These are phyloP conservation scores for Erethizon dorsatum DNA, from an alignment of 2,797 vertebrate genomes.

Conservation along the genomic window DNA sequence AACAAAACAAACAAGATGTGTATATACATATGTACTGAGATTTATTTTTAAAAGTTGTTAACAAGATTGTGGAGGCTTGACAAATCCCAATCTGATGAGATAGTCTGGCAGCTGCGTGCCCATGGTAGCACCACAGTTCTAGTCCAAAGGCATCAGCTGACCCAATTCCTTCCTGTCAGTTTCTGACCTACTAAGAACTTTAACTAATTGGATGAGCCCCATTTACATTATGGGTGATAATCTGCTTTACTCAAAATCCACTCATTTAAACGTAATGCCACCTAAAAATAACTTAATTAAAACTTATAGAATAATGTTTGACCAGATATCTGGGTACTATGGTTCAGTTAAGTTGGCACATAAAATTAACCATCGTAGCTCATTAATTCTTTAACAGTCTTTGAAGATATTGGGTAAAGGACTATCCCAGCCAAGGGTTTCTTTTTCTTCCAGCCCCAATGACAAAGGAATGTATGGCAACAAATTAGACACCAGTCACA, in stretches of 20 bases:
- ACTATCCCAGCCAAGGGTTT: neutral
- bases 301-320: neutral
- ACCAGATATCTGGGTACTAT: neutral
- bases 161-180: neutral
- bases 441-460: neutral
- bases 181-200: neutral
- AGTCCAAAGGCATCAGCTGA: neutral
- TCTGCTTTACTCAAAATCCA: neutral
- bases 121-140: neutral
- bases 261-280: neutral
- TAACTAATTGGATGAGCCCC: neutral
- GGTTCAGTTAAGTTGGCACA: neutral
- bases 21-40: neutral
- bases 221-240: neutral
- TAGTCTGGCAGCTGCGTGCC: neutral
- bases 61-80: neutral
- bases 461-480: neutral
- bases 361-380: neutral
- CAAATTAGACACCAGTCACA: neutral
- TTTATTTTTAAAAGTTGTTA: neutral
- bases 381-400: neutral
- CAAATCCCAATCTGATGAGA: neutral
- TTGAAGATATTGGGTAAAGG: neutral
- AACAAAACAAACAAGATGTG: neutral
- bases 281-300: neutral